A percentile compares a stretch with the other conserved stretches of the same genome.
Evolutionary conservation across 30 jellyfish, hydroid and myxozoan genomes (phyloP).

Genomic region (Mastigias papua): DNA sequence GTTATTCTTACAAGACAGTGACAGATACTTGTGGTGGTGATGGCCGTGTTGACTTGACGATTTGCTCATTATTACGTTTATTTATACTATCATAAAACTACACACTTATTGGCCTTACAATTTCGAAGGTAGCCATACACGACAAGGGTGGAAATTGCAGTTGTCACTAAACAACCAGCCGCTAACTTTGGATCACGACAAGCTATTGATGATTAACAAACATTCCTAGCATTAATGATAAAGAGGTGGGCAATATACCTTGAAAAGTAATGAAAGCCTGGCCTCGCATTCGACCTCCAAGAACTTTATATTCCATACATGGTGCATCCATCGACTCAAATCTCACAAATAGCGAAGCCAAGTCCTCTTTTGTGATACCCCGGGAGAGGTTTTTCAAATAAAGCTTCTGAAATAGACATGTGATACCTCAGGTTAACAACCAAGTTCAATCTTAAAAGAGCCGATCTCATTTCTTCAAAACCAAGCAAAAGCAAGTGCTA

Average conservation of each 20-base stretch:
- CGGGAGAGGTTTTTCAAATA: conserved; percentile 80
- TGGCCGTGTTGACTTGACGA: too few species aligned
- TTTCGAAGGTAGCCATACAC: too few species aligned
- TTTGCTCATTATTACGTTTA: too few species aligned
- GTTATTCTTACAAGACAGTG: too few species aligned
- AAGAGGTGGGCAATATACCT: conserved; percentile 38
- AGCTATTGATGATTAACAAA: neutral
- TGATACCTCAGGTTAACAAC: neutral
- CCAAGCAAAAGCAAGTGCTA: too few species aligned
- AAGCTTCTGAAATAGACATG: conserved; percentile 40
- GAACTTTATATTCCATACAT: conserved; percentile 74
- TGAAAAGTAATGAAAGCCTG: conserved; percentile 88
- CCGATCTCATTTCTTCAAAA: too few species aligned
- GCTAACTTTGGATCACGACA: too few species aligned
- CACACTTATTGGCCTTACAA: too few species aligned
- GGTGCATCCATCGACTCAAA: conserved; percentile 61
- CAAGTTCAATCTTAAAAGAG: neutral
- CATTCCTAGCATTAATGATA: neutral
- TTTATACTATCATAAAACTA: too few species aligned
- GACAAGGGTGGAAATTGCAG: too few species aligned
- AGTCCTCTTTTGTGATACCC: conserved; percentile 60
- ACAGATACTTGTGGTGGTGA: too few species aligned
- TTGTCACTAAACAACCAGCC: too few species aligned
- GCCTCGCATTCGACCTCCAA: conserved; percentile 88
- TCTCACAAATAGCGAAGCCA: conserved; percentile 80